A percentile compares a stretch with the other conserved stretches of the same genome.
phyloP scores from a whole-genome alignment of 1,140 invertebrate genomes.

The Hyles vespertilio region DNA sequence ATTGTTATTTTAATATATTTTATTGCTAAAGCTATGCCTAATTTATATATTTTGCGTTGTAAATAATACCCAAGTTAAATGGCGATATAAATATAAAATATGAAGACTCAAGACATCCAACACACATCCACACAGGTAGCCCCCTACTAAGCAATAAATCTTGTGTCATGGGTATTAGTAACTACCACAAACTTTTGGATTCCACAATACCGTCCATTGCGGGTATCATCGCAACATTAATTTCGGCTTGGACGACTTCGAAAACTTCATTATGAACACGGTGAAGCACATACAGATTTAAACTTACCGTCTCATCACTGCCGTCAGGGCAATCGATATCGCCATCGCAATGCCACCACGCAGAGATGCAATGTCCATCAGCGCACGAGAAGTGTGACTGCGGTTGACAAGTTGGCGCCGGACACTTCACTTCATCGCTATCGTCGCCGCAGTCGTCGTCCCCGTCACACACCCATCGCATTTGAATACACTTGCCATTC shows the following conservation, averaged over 20 bases:
- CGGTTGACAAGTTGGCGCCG: conserved; percentile 80
- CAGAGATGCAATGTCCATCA: conserved; percentile 82
- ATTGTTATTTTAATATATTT: background rate
- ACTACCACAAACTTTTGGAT: too few relatives aligned
- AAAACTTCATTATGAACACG: too few relatives aligned
- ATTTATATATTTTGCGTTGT: background rate
- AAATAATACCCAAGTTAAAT: background rate
- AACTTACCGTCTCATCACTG: conserved; percentile 85
- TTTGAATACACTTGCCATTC: conserved; percentile 92
- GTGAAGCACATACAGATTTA: background rate
- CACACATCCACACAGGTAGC: background rate
- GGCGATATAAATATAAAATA: background rate
- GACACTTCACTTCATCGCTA: conserved; percentile 88
- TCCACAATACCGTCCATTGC: too few relatives aligned
- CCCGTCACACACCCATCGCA: conserved; percentile 90
- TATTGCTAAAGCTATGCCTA: background rate
- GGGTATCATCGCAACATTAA: too few relatives aligned
- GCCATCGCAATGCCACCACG: conserved; percentile 90
- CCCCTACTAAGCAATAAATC: too few relatives aligned
- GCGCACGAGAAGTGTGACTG: conserved; percentile 83
- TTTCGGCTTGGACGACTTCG: too few relatives aligned
- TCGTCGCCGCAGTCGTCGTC: conserved; percentile 91
- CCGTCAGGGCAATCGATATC: conserved; percentile 89
- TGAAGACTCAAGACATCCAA: background rate
- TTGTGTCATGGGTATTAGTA: too few relatives aligned